Evolutionary conservation across 2,888 invertebrate genomes (phyloP).

Genomic region (Noctuana brunneofusca): DNA sequence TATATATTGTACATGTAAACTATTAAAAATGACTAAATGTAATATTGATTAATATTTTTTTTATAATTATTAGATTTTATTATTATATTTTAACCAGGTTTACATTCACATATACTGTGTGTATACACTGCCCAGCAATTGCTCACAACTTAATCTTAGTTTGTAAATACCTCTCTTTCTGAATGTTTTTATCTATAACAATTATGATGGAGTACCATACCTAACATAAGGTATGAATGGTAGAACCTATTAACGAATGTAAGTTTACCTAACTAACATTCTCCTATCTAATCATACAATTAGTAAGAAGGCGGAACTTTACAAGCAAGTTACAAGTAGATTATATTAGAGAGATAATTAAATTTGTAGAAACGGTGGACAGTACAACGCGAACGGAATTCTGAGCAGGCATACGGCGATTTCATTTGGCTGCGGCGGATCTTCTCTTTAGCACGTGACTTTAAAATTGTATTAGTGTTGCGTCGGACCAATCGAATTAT

Average conservation of each 20-base stretch:
- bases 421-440: constrained; percentile 55
- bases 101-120: too few relatives aligned
- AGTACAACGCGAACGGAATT: constrained; percentile 63
- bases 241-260: background rate
- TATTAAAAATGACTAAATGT: too few relatives aligned
- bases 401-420: constrained; percentile 60
- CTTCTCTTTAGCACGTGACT: constrained; percentile 45
- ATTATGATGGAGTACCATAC: too few relatives aligned
- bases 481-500: constrained; percentile 18
- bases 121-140: too few relatives aligned
- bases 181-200: too few relatives aligned
- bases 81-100: too few relatives aligned
- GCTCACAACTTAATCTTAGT: too few relatives aligned
- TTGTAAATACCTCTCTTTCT: too few relatives aligned
- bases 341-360: constrained; percentile 76
- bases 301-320: constrained; percentile 22
- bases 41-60: too few relatives aligned
- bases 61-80: too few relatives aligned
- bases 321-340: constrained; percentile 46
- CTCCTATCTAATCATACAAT: constrained; percentile 4
- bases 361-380: constrained; percentile 66
- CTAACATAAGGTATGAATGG: too few relatives aligned
- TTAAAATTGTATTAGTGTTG: constrained; percentile 34
- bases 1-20: too few relatives aligned
- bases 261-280: background rate